phyloP scores from a whole-genome alignment of 2,888 invertebrate species.

The Dynastes tityus region DNA sequence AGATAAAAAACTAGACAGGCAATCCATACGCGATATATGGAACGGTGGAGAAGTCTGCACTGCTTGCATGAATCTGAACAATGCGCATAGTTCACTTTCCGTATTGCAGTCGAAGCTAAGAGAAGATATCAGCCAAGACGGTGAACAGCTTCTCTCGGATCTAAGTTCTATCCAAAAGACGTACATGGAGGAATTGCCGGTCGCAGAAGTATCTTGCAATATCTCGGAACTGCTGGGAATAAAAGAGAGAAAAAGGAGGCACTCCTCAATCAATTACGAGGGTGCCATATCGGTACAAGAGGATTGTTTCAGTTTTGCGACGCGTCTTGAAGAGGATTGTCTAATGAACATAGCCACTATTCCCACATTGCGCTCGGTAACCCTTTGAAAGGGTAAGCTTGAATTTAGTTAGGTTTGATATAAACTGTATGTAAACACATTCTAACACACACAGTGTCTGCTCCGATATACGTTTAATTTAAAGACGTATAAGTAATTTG shows the following conservation, averaged over 20 bases:
- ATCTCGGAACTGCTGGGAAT: conserved; percentile 62
- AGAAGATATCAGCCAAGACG: conserved; percentile 75
- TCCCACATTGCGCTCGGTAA: conserved; percentile 66
- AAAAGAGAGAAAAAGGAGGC: conserved; percentile 69
- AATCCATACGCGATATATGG: conserved; percentile 65
- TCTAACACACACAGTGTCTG: conserved; percentile 55
- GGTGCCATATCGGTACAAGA: conserved; percentile 57
- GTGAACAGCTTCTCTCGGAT: conserved; percentile 77
- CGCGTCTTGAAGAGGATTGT: conserved; percentile 66
- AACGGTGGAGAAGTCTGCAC: conserved; percentile 68
- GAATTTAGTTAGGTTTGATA: conserved; percentile 53
- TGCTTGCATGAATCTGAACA: conserved; percentile 62
- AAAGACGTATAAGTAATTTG: conserved; percentile 49
- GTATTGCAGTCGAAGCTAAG: conserved; percentile 63
- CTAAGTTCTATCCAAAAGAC: conserved; percentile 71
- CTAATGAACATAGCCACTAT: conserved; percentile 65
- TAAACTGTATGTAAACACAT: conserved; percentile 45
- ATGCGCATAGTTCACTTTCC: conserved; percentile 57
- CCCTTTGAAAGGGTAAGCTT: conserved; percentile 61
- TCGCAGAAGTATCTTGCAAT: conserved; percentile 62
- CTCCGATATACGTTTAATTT: conserved; percentile 50
- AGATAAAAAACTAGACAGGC: conserved; percentile 57
- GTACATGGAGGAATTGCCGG: conserved; percentile 58
- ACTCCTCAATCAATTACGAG: conserved; percentile 56
- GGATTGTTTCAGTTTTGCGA: conserved; percentile 73